A percentile compares a stretch with the other conserved stretches of the same genome.
Conservation (phyloP, 2,113 vertebrate genomes). For the Poicephalus meyeri region DNA sequence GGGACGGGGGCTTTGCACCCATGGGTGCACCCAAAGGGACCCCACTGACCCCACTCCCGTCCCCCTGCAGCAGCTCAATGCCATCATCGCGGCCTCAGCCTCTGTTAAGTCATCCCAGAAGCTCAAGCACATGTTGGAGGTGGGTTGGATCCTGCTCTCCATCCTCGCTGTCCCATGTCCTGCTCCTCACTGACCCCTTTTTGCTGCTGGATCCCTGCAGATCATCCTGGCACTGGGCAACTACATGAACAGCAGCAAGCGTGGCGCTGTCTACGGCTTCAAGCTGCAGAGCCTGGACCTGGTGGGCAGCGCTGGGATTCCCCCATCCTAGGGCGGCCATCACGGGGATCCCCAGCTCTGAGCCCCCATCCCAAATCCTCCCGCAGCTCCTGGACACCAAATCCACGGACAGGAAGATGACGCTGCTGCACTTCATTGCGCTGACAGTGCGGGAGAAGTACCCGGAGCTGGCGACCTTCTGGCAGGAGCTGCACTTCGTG, state of each 20-base stretch:
- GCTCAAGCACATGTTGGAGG: conserved; percentile 92
- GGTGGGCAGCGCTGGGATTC: conserved; percentile 47
- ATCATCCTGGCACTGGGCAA: conserved; percentile 95
- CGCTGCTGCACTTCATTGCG: conserved; percentile 93
- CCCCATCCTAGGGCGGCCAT: neutral
- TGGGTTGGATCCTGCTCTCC: conserved; percentile 9
- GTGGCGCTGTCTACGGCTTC: conserved; percentile 94
- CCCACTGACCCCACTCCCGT: neutral
- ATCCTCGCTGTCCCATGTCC: rapidly evolving
- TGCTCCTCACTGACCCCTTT: neutral
- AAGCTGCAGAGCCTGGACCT: conserved; percentile 71
- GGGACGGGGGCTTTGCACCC: neutral
- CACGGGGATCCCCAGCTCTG: neutral
- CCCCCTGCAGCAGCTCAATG: conserved; percentile 88
- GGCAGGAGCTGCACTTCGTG: conserved; percentile 93
- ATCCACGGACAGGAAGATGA: conserved; percentile 96
- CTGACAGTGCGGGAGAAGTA: conserved; percentile 94
- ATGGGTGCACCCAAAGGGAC: neutral
- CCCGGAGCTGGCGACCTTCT: conserved; percentile 88
- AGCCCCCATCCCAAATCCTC: neutral
- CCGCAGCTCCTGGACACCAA: conserved; percentile 95
- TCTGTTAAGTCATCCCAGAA: conserved; percentile 94
- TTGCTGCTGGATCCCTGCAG: conserved; percentile 46
- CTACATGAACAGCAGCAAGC: conserved; percentile 99
- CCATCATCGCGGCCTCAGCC: conserved; percentile 92